phyloP scores from a whole-genome alignment of 2,797 vertebrate genomes.

The Psittacula derbiana region DNA sequence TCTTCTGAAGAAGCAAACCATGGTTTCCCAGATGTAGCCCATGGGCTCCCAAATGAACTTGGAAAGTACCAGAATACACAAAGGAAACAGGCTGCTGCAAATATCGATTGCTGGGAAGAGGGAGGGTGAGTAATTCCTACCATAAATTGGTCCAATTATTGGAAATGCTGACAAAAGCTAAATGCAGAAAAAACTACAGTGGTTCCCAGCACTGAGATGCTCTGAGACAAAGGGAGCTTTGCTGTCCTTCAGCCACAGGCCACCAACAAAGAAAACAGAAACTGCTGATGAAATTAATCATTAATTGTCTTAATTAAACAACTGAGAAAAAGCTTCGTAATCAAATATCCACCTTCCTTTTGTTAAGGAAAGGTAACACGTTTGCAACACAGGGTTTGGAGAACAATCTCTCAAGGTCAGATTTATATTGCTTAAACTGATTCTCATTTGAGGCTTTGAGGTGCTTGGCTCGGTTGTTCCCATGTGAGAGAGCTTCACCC shows the following conservation, averaged over 20 bases:
- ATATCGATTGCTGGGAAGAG: not conserved
- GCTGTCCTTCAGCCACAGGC: slow-evolving; percentile 17
- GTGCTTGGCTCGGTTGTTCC: not conserved
- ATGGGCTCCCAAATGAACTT: not conserved
- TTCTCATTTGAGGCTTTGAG: not conserved
- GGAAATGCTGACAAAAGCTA: slow-evolving; percentile 22
- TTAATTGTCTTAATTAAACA: slow-evolving; percentile 45
- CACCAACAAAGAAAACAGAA: not conserved
- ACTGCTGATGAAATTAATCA: slow-evolving; percentile 33
- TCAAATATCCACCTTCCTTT: not conserved
- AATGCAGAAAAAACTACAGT: not conserved
- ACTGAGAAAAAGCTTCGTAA: slow-evolving; percentile 4
- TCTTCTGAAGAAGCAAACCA: not conserved
- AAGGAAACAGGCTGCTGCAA: not conserved
- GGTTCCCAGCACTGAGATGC: not conserved
- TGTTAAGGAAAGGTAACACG: not conserved
- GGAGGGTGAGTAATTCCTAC: not conserved
- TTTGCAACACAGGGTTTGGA: not conserved
- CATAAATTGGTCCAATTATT: slow-evolving; percentile 7
- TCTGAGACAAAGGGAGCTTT: not conserved
- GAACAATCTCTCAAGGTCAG: not conserved
- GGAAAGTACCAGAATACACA: not conserved
- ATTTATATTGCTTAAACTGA: not conserved
- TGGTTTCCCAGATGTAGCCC: not conserved
- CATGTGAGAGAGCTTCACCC: not conserved